phyloP scores from a whole-genome alignment of 2,888 invertebrate species.

The Pinctada fucata region DNA sequence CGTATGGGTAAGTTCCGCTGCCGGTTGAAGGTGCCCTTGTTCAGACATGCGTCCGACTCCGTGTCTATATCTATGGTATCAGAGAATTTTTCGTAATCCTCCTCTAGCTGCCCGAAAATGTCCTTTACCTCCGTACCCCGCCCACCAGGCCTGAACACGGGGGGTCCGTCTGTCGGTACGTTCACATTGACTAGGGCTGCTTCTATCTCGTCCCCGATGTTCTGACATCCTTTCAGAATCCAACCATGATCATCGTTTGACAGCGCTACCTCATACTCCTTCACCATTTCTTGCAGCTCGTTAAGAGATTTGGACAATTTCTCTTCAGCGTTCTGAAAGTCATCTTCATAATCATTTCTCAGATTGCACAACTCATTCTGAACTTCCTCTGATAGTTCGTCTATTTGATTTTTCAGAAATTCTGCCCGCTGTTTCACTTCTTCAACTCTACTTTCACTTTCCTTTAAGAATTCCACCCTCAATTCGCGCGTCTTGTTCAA shows the following conservation, averaged over 20 bases:
- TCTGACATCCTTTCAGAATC: conserved; percentile 8
- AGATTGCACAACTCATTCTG: neutral
- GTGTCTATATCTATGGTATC: conserved; percentile 8
- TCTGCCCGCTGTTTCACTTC: conserved; percentile 8
- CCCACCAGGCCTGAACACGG: neutral
- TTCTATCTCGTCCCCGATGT: conserved; percentile 10
- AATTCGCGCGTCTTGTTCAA: neutral
- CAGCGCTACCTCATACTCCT: conserved; percentile 8
- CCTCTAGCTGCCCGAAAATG: conserved; percentile 11
- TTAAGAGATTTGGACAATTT: neutral
- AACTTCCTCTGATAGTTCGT: neutral
- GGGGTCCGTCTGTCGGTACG: conserved; percentile 2
- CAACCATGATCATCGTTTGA: neutral
- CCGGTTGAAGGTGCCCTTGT: neutral
- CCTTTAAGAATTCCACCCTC: conserved; percentile 11
- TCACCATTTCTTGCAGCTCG: conserved; percentile 1
- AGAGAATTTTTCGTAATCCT: conserved; percentile 7
- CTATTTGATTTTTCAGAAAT: conserved; percentile 11
- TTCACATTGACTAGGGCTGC: neutral
- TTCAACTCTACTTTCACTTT: conserved; percentile 5
- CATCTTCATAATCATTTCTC: conserved; percentile 2
- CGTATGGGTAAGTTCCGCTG: conserved; percentile 3
- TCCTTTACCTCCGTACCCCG: neutral
- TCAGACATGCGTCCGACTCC: neutral
- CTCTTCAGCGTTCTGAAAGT: conserved; percentile 7